Percentiles rank a stretch among this genome's conserved stretches.
phyloP scores from a whole-genome alignment of 2,888 invertebrate species.

The Acheta domesticus region DNA sequence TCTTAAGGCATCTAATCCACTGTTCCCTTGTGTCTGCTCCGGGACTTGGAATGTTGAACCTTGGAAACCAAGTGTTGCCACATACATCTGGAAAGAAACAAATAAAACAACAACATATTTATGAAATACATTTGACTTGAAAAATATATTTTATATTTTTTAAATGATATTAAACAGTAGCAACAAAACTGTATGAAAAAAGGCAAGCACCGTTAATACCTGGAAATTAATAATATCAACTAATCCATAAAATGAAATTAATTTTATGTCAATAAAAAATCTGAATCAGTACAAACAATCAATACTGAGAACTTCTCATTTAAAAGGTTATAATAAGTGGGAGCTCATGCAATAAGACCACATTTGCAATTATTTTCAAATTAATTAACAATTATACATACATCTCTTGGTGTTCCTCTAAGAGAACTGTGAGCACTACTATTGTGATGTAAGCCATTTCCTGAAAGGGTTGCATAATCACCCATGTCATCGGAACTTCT shows the following conservation, averaged over 20 bases:
- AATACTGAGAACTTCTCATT: too few relatives aligned
- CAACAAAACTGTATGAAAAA: not conserved
- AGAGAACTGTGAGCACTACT: slow-evolving; percentile 49
- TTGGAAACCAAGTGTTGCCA: slow-evolving; percentile 62
- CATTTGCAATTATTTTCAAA: too few relatives aligned
- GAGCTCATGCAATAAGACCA: too few relatives aligned
- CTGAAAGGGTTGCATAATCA: slow-evolving; percentile 64
- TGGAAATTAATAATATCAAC: not conserved
- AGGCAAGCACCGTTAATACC: not conserved
- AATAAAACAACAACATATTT: not conserved
- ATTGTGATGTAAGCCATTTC: slow-evolving; percentile 43
- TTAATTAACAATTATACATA: slow-evolving; percentile 41
- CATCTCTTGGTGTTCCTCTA: slow-evolving; percentile 53
- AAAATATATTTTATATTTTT: too few relatives aligned
- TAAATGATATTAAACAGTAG: too few relatives aligned
- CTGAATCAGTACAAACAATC: too few relatives aligned
- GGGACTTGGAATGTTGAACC: slow-evolving; percentile 61
- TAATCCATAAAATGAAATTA: not conserved
- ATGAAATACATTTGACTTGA: not conserved
- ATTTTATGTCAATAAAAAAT: too few relatives aligned
- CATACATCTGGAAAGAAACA: slow-evolving; percentile 53
- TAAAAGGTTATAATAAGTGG: too few relatives aligned
- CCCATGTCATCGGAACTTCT: slow-evolving; percentile 55
- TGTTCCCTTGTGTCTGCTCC: slow-evolving; percentile 42
- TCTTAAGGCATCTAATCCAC: slow-evolving; percentile 42